phyloP scores from a whole-genome alignment of 53 echinoderm and acorn worm genomes.

The Mesocentrotus franciscanus region DNA sequence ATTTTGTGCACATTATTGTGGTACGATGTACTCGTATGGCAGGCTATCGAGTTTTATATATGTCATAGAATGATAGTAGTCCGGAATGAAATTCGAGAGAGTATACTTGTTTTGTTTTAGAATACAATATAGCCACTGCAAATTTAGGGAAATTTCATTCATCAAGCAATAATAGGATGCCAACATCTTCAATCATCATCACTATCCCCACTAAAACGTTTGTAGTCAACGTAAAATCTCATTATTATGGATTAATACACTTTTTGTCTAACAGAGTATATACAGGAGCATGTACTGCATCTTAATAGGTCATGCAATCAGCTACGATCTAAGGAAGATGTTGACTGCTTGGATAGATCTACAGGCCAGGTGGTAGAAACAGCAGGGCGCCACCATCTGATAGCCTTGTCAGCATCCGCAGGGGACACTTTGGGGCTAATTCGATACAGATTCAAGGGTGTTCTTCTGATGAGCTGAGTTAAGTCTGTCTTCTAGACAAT shows the following conservation, averaged over 20 bases:
- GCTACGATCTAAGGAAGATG: constrained; percentile 2
- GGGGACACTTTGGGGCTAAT: constrained; percentile 3
- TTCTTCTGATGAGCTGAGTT: not conserved
- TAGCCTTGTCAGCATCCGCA: constrained; percentile 26
- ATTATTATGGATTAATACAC: not conserved
- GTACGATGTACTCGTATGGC: no score
- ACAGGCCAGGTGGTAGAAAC: constrained; percentile 36
- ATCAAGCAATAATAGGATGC: no score
- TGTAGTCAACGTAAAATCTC: no score
- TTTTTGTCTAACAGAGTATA: not conserved
- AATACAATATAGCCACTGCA: no score
- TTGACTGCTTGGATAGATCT: not conserved
- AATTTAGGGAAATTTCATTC: no score
- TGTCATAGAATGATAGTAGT: no score
- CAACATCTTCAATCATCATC: not conserved
- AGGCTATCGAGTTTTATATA: no score
- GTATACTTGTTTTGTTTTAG: no score
- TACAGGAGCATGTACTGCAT: not conserved
- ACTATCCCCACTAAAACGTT: not conserved
- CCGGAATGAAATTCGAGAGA: no score
- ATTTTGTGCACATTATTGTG: no score
- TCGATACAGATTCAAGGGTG: constrained; percentile 50
- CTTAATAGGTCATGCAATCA: not conserved
- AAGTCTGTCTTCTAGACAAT: not conserved
- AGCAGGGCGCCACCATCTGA: constrained; percentile 62